phyloP scores from a whole-genome alignment of 2,888 invertebrate genomes.

The Lymantria dispar region DNA sequence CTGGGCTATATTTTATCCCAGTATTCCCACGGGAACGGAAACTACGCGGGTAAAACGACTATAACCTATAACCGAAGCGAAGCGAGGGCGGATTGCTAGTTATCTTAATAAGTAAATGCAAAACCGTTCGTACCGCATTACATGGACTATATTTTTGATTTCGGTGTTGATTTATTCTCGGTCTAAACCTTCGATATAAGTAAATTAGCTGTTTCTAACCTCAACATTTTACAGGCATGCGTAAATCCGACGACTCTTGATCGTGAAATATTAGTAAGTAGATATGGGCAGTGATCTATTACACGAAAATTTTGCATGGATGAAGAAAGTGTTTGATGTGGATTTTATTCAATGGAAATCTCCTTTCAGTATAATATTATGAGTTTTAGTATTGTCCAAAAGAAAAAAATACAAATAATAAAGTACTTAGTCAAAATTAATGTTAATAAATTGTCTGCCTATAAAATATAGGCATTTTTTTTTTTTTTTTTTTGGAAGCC shows the following conservation, averaged over 20 bases:
- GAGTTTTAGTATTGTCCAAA: too few relatives aligned
- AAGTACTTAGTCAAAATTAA: too few relatives aligned
- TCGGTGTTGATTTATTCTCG: conserved; percentile 68
- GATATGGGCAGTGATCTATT: conserved; percentile 6
- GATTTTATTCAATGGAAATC: background rate
- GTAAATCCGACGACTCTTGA: conserved; percentile 46
- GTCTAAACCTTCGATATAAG: conserved; percentile 63
- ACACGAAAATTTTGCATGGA: background rate
- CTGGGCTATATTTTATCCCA: too few relatives aligned
- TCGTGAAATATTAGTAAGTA: conserved; percentile 21
- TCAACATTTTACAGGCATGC: conserved; percentile 66
- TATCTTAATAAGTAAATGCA: too few relatives aligned
- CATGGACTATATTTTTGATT: conserved; percentile 41
- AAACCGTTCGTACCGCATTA: conserved; percentile 21
- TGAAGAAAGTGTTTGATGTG: background rate
- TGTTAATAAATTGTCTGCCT: too few relatives aligned
- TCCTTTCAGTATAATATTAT: background rate
- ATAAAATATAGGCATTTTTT: too few relatives aligned
- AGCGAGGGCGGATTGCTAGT: too few relatives aligned
- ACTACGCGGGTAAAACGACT: too few relatives aligned
- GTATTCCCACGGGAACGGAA: too few relatives aligned
- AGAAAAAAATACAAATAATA: too few relatives aligned
- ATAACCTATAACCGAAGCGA: too few relatives aligned
- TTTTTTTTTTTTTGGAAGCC: too few relatives aligned
- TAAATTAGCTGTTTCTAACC: conserved; percentile 67